A percentile compares a stretch with the other conserved stretches of the same genome.
Conservation (phyloP, 2,888 invertebrate genomes). For the Periphyllus acericola region DNA sequence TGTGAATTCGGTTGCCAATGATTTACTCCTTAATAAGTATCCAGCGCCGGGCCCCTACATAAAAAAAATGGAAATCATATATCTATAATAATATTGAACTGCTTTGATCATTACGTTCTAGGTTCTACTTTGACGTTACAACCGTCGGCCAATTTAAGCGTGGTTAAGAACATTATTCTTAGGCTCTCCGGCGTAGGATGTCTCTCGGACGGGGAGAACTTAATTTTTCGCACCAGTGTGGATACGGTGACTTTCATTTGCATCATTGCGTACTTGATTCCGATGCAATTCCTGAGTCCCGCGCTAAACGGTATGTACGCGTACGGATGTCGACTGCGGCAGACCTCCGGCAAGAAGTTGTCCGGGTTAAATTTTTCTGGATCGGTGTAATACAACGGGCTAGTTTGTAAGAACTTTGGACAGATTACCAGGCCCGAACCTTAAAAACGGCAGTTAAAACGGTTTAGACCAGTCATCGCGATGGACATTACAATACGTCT, state of each 20-base stretch:
- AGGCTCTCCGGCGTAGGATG: neutral
- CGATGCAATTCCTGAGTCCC: conserved; percentile 63
- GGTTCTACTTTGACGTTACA: neutral
- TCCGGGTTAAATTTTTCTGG: conserved; percentile 63
- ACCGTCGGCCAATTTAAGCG: neutral
- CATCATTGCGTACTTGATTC: conserved; percentile 64
- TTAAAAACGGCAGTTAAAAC: neutral
- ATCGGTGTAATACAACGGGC: conserved; percentile 58
- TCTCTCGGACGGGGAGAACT: conserved; percentile 42
- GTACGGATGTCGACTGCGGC: conserved; percentile 61
- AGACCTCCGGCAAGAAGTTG: conserved; percentile 62
- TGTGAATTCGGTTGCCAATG: too few relatives aligned
- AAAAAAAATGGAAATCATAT: too few relatives aligned
- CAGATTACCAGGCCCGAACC: neutral
- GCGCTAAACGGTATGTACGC: conserved; percentile 63
- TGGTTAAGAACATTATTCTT: neutral
- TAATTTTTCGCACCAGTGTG: conserved; percentile 62
- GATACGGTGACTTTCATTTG: conserved; percentile 63
- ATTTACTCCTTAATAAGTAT: too few relatives aligned
- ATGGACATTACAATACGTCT: neutral
- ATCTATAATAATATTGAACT: too few relatives aligned
- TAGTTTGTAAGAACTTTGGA: conserved; percentile 45
- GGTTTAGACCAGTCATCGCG: neutral
- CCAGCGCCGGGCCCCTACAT: too few relatives aligned
- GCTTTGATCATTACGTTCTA: neutral